Base-by-base conservation (phyloP, 53 echinoderm and acorn worm species). In the Echinarachnius parma region DNA sequence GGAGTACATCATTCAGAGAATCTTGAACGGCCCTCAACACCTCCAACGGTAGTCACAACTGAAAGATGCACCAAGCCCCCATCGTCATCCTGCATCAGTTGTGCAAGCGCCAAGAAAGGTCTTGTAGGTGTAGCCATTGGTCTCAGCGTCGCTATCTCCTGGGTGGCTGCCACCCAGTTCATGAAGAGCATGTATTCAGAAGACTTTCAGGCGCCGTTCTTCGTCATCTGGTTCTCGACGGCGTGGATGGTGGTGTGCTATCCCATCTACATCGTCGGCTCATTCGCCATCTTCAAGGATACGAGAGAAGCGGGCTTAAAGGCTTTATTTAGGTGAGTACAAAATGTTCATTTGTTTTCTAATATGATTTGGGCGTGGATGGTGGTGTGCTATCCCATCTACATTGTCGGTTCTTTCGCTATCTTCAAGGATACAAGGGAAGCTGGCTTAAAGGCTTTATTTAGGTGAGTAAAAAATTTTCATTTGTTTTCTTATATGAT, bases 181-280 rank as follows among this genome's bases (percentile, higher is more conserved):
- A 42, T 61, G 5, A 82, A 86, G 74, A 89, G 86, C 46, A 89
- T 86, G 31, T 93, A 86, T 81, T 92, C 92, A 0, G 4, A 69
- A 0, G 68, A 60, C n/a, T 93, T 93, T 64, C 76, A 90, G 29
- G 93, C 86, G 0, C 89, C 93, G 0, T 89, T 81, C 66, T 93
- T 93, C 59, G 61, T 72, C 29, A 89, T 90, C 36, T 93, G 93
- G 93, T 93, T 93, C 63, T 75, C 80, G 15, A 93, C 93, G 0
- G 57, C 24, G 4, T 93, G 93, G 93, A 93, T 82, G 77, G 35
- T 82, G 53, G 48, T 83, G 4, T 93, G 93, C 31, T 93, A 93
- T 39, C 93, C 93, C 7, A 80, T 70, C 48, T 86, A 93, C 42
- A 39, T 93, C 30, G 27, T 79, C 20, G 87, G 86, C 9, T 48